phyloP scores from a whole-genome alignment of 1,140 invertebrate genomes.

The Agrypnia vestita region DNA sequence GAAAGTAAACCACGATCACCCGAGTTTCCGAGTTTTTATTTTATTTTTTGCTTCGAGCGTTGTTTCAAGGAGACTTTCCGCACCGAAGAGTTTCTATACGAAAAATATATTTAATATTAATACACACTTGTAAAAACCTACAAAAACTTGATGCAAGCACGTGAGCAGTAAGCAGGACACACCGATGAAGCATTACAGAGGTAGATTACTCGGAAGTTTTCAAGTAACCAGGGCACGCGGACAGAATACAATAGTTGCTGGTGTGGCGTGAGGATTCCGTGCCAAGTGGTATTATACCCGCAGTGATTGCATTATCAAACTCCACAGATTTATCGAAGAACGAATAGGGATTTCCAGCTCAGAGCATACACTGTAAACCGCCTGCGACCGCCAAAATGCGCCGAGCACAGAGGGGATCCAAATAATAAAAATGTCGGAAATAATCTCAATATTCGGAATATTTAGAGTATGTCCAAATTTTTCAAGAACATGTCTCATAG shows the following conservation, averaged over 20 bases:
- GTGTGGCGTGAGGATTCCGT: not conserved
- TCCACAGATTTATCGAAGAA: slow-evolving; percentile 29
- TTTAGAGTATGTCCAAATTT: too few relatives aligned
- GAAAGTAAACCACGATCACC: too few relatives aligned
- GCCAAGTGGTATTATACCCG: not conserved
- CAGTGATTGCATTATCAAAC: slow-evolving; percentile 41
- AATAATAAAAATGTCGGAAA: not conserved
- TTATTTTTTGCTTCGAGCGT: too few relatives aligned
- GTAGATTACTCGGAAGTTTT: not conserved
- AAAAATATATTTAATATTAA: too few relatives aligned
- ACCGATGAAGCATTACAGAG: too few relatives aligned
- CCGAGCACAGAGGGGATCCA: not conserved
- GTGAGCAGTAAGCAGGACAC: too few relatives aligned
- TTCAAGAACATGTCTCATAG: too few relatives aligned
- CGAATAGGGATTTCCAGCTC: not conserved
- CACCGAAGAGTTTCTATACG: too few relatives aligned
- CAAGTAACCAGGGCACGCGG: not conserved
- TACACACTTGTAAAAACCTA: too few relatives aligned
- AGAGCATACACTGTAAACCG: slow-evolving; percentile 9
- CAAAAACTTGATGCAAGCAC: too few relatives aligned
- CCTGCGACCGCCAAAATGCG: not conserved
- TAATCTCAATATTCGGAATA: not conserved
- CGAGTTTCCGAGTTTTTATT: too few relatives aligned
- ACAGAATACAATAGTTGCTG: not conserved
- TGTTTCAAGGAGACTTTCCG: too few relatives aligned